Conservation (phyloP, 2,888 invertebrate species). For the Polyommatus iphigenia region DNA sequence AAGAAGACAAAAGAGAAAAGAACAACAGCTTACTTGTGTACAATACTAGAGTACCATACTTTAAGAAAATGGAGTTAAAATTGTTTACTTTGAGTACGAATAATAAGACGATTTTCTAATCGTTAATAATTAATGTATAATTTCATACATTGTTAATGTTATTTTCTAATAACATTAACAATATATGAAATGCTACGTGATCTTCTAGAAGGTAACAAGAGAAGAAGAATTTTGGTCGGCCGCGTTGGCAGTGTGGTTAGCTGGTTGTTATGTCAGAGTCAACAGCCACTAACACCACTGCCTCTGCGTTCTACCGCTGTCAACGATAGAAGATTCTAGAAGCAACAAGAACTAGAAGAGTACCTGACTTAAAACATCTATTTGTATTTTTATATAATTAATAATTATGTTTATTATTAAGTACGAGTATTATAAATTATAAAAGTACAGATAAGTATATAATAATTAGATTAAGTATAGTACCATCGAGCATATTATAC, state of each 20-base stretch:
- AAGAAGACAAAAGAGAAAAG: background rate
- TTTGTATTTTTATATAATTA: background rate
- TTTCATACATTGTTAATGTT: no score
- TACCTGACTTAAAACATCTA: background rate
- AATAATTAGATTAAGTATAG: no score
- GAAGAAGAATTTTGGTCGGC: constrained; percentile 61
- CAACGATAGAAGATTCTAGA: constrained; percentile 38
- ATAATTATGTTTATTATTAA: background rate
- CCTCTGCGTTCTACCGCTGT: constrained; percentile 85
- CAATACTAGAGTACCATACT: background rate
- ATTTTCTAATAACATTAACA: background rate
- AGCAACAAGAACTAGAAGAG: constrained; percentile 11
- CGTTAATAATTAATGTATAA: no score
- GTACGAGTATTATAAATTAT: no score
- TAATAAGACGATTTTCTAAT: no score
- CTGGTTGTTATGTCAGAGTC: constrained; percentile 92
- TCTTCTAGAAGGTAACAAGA: constrained; percentile 14
- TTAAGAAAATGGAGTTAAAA: no score
- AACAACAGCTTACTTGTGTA: background rate
- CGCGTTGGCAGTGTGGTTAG: constrained; percentile 99
- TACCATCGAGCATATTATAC: no score
- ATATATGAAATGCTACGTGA: background rate
- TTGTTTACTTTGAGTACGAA: background rate
- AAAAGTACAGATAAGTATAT: no score
- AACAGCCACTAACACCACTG: constrained; percentile 98